Conservation (phyloP, 2,113 vertebrate genomes). For the Mandrillus leucophaeus region DNA sequence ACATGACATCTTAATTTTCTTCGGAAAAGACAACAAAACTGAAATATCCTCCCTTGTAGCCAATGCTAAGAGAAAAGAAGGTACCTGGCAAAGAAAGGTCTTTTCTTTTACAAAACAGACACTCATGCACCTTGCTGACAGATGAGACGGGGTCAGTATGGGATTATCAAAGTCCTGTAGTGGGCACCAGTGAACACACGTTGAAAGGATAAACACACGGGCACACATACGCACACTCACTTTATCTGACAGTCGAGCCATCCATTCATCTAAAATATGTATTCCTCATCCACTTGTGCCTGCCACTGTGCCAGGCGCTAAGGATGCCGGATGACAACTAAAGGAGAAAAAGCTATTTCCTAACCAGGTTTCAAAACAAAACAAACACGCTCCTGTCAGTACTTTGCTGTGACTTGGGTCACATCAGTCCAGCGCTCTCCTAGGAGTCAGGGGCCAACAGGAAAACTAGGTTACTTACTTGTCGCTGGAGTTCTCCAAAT, state of each 20-base stretch:
- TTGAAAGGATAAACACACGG: neutral
- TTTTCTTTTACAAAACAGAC: neutral
- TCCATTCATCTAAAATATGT: too few relatives aligned
- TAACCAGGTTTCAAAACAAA: neutral
- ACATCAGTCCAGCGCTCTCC: neutral
- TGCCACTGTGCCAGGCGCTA: neutral
- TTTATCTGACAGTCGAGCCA: neutral
- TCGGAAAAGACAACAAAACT: neutral
- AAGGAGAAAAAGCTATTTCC: neutral
- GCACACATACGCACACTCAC: neutral
- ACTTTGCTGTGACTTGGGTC: neutral
- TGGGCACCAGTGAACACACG: neutral
- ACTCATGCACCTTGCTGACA: neutral
- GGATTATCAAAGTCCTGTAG: neutral
- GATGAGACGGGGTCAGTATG: accelerated
- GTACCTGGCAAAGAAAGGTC: neutral
- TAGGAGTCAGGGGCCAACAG: neutral
- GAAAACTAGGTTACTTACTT: constrained; percentile 51
- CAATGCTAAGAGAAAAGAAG: neutral
- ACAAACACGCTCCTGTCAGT: neutral
- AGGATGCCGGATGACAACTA: neutral
- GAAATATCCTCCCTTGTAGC: neutral
- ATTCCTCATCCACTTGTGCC: neutral
- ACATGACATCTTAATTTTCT: neutral
- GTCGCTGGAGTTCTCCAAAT: constrained; percentile 23